phyloP scores from a whole-genome alignment of 2,113 vertebrate species.

The Rana temporaria region DNA sequence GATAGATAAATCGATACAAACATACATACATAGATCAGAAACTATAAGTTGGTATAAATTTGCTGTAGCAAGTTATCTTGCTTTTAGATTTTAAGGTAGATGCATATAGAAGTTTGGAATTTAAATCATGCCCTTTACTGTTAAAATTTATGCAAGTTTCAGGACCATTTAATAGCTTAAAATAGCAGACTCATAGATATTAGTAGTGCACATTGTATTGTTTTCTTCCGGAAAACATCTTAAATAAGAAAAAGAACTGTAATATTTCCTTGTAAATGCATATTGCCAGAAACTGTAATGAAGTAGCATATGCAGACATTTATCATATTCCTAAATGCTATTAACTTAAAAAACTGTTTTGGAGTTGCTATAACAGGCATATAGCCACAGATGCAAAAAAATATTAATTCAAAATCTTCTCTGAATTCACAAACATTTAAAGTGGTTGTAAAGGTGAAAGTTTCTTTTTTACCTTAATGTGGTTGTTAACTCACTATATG shows the following conservation, averaged over 20 bases:
- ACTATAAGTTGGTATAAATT: neutral
- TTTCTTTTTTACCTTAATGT: too few relatives aligned
- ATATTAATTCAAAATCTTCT: constrained; percentile 44
- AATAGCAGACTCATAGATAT: neutral
- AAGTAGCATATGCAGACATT: constrained; percentile 46
- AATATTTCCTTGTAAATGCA: constrained; percentile 42
- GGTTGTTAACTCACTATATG: too few relatives aligned
- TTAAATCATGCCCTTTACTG: too few relatives aligned
- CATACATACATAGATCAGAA: too few relatives aligned
- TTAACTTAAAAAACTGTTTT: constrained; percentile 37
- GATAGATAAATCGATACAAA: too few relatives aligned
- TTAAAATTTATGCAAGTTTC: too few relatives aligned
- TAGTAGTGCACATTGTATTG: neutral
- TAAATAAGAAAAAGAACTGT: neutral
- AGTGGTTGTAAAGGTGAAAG: neutral
- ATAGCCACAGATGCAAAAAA: constrained; percentile 11
- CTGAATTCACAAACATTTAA: constrained; percentile 25
- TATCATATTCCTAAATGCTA: constrained; percentile 49
- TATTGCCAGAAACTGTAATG: constrained; percentile 48
- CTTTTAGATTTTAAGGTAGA: neutral
- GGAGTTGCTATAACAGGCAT: constrained; percentile 9
- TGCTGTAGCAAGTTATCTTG: neutral
- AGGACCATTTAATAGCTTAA: too few relatives aligned
- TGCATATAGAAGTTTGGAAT: too few relatives aligned
- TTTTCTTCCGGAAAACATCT: constrained; percentile 23